phyloP scores from a whole-genome alignment of 2,888 invertebrate genomes.

The Agrochola circellaris region DNA sequence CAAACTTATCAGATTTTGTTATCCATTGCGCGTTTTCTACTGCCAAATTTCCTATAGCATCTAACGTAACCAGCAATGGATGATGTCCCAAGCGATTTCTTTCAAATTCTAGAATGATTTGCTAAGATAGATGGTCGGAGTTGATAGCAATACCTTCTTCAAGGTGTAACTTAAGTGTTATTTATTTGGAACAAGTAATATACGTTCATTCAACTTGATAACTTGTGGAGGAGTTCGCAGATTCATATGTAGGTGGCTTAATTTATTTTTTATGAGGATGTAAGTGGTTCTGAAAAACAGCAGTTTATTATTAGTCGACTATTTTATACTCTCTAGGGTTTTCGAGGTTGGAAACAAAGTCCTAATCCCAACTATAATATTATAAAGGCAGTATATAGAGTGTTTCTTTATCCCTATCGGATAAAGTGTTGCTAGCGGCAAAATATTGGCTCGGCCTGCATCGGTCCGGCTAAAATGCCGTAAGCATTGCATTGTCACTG shows the following conservation, averaged over 20 bases:
- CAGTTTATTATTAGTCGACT: not conserved
- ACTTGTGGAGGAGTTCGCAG: constrained; percentile 4
- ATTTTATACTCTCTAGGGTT: not conserved
- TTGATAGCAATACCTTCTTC: constrained; percentile 35
- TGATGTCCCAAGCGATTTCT: not conserved
- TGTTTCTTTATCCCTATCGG: too few species aligned
- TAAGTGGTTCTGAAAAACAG: not conserved
- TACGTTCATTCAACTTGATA: constrained; percentile 40
- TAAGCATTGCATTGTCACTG: too few species aligned
- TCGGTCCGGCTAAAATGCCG: too few species aligned
- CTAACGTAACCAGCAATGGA: not conserved
- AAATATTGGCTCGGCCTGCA: too few species aligned
- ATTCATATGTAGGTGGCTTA: not conserved
- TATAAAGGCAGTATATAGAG: too few species aligned
- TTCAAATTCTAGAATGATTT: not conserved
- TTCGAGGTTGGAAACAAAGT: not conserved
- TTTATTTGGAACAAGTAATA: constrained; percentile 40
- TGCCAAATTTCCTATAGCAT: fast-evolving
- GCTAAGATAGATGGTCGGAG: constrained; percentile 27
- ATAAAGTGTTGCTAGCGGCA: too few species aligned
- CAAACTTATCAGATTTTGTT: not conserved
- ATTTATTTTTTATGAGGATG: not conserved
- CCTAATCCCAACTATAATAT: too few species aligned
- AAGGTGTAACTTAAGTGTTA: constrained; percentile 41
- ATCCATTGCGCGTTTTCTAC: constrained; percentile 8